Evolutionary conservation across 2,113 vertebrate genomes (phyloP), one percentile per base, ranked within the genome.

Genomic region (Phylloscopus whistleri): DNA sequence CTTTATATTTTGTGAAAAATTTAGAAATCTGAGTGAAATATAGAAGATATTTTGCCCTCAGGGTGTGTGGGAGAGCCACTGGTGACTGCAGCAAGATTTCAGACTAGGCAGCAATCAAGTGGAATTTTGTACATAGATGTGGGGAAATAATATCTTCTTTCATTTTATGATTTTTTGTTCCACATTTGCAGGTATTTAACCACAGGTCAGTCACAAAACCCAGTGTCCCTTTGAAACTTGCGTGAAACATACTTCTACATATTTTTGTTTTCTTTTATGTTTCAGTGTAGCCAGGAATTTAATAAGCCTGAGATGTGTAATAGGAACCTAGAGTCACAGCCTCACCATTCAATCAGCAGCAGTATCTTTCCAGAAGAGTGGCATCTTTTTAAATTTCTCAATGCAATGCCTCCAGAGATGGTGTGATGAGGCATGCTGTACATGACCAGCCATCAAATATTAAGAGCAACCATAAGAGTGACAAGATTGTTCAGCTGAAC

Each of bases 361-460:
- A 84, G 19, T 30, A 76, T 60, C 28, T 72, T 89, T 93, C 77
- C 55, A 81, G 49, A 62, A 95, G 74, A 84, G 51, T 62, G 58
- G 16, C 16, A 37, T 86, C 23, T 87, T 81, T 84, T 79, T 27
- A 77, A 37, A 94, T 91, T 56, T 89, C 77, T 64, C 41, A 18
- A 10, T 21, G 41, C 11, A 30, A 21, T 2, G 4, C 53, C 86
- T 87, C 53, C 70, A 79, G 86, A 87, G 81, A 53, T 8, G 31
- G 52, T 52, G 73, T 67, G 90, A 94, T 94, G 81, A 95, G 64
- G 75, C 94, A 77, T 89, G 60, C 63, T 13, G 4, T 74, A 75
- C 82, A 80, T 35, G 82, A 69, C 52, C 55, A 94, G 62, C 51
- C 62, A 95, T 92, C 62, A 94, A 75, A 92, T 89, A 94, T 56